Base-by-base conservation (phyloP, 2,113 vertebrate species). In the Tor tambroides region DNA sequence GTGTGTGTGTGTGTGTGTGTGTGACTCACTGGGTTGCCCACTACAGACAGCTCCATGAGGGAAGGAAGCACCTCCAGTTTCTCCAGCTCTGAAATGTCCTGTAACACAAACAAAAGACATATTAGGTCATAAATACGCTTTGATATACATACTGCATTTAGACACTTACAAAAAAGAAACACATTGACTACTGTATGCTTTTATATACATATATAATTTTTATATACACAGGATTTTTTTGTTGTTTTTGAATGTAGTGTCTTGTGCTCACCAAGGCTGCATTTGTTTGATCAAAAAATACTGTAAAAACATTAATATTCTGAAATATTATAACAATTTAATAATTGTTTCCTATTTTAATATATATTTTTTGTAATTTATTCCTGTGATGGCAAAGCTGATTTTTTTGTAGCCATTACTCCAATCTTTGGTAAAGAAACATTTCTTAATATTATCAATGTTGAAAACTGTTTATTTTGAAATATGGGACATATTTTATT, bases 61-160 rank as follows among this genome's bases (percentile, higher is more conserved):
- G 93, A 95, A 78, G 95, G 93, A 85, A 97, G 93, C 85, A 87
- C 90, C 38, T 96, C 94, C 81, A 97, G 93, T 89, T 97, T 98
- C 87, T 97, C 95, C 80, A 97, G 91, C 92, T 97, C 96, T 61
- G 92, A 46, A 15, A 96, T 89, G 72, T 97, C 96, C 96, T 97
- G 76, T 17, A 88, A 89, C 79, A 89, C 28, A 89, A 26, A 79
- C 12, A 87, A 26, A 59, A 84, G 2, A n/a, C 23, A 80, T 35
- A 43, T 38, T 38, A 38, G 19, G 11, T 56, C 5, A 6, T 35
- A 54, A 32, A 21, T 30, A 79, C 11, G 5, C 21, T 32, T 78
- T 79, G 17, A 56, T 32, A 79, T 35, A 56, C 28, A 54, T 3
- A 49, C 11, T 46, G 19, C 30, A 35, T 21, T 14, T 69, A 69